Evolutionary conservation across 2,113 vertebrate species (phyloP), one percentile per base, ranked within the genome.

Genomic region (Nipponia nippon): DNA sequence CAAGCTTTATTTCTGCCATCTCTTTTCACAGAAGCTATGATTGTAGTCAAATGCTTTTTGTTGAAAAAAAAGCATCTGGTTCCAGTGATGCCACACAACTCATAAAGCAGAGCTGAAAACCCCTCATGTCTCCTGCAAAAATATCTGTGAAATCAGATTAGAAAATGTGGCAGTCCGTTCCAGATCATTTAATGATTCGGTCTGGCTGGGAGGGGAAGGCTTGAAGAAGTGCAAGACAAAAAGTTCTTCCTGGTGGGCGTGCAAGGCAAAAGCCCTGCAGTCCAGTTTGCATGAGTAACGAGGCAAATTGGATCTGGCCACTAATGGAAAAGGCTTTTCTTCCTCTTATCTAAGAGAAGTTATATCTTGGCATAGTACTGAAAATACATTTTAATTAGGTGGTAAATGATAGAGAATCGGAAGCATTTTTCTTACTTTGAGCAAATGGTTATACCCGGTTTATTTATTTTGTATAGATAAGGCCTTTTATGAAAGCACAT

Each of bases 401-500:
- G 38, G 12, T 20, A 78, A 83, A 55, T 42, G 13, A 46, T 16
- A 79, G 10, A 62, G 55, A 85, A 73, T 63, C 11, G 4, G 21
- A 76, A 90, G 47, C 4, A 14, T 40, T 38, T 69, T 86, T 81
- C 67, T 58, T 79, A 63, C 36, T 84, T 67, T 38, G 78, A 89
- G 40, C 49, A 75, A 49, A 87, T 84, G 17, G 34, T 96, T 85
- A 83, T 65, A 83, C 58, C 20, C 34, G 18, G 22, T 86, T 96
- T 78, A 9, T 98, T 93, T 73, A 12, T 92, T 97, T 63, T 97
- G 13, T 93, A 56, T 91, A 99, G 99, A 99, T 99, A 97, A 98
- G 99, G 59, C 99, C 99, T 61, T 99, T 99, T 94, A 99, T 99
- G 99, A 99, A 99, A 98, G 99, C 99, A 18, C 99, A 99, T 94